These are phyloP conservation scores for Ganaspis brasiliensis DNA, from an alignment of 2,888 invertebrate species.

Conservation along the genomic window DNA sequence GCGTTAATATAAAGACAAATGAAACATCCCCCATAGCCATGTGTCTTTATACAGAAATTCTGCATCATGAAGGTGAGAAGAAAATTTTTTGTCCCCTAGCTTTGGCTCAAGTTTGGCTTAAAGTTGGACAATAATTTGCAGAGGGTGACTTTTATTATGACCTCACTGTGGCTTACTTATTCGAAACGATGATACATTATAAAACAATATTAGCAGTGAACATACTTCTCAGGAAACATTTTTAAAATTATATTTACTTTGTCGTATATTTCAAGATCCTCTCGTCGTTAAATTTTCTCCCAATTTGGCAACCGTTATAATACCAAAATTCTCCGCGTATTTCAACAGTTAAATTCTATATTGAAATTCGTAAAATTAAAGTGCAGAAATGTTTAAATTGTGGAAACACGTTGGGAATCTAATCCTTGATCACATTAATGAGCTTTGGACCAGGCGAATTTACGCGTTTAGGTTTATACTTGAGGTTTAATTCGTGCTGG, in stretches of 20 bases:
- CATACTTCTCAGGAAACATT: no score
- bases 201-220: no score
- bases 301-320: no score
- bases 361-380: no score
- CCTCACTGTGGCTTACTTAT: slow-evolving; percentile 70
- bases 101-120: not conserved
- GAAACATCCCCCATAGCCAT: slow-evolving; percentile 69
- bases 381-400: no score
- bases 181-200: slow-evolving; percentile 72
- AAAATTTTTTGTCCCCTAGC: slow-evolving; percentile 36
- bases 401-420: slow-evolving; percentile 45
- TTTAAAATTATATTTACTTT: no score
- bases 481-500: slow-evolving; percentile 76
- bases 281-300: no score
- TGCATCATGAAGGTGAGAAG: slow-evolving; percentile 56
- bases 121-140: slow-evolving; percentile 66
- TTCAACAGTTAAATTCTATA: no score
- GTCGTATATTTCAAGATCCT: no score
- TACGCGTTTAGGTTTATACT: slow-evolving; percentile 73
- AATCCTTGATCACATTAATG: slow-evolving; percentile 72
- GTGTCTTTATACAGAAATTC: slow-evolving; percentile 65
- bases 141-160: slow-evolving; percentile 70
- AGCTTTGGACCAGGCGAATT: slow-evolving; percentile 53
- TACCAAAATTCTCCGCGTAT: no score
- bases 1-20: slow-evolving; percentile 78